Percentiles rank a stretch among this genome's conserved stretches.
Conservation (phyloP, 2,797 vertebrate species). For the Propithecus perrieri region DNA sequence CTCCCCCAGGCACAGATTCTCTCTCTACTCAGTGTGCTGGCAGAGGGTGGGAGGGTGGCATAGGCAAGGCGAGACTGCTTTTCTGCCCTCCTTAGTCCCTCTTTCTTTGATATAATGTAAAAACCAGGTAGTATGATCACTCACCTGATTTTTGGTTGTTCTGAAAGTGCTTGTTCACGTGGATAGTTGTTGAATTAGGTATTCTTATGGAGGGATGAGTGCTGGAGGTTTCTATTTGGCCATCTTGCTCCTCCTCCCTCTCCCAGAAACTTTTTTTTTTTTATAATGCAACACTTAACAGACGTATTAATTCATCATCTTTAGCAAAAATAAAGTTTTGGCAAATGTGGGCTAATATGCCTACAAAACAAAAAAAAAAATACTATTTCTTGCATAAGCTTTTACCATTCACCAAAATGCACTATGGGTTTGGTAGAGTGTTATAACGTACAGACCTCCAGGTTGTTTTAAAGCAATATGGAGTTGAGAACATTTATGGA, state of each 20-base stretch:
- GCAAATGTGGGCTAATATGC: not conserved
- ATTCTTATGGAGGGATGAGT: not conserved
- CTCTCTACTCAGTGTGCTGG: not conserved
- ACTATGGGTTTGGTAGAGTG: not conserved
- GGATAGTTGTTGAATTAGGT: not conserved
- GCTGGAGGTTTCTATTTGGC: not conserved
- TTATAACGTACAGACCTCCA: not conserved
- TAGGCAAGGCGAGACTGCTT: not conserved
- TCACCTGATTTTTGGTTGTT: not conserved
- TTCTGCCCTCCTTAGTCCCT: not conserved
- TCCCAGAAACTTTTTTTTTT: not conserved
- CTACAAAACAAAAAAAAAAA: not conserved
- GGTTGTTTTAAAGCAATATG: constrained; percentile 35
- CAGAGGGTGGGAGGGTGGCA: not conserved
- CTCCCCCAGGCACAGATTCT: not conserved
- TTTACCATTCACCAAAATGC: constrained; percentile 39
- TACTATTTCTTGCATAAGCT: not conserved
- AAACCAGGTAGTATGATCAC: not conserved
- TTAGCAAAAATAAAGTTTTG: constrained; percentile 13
- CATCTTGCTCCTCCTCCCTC: not conserved
- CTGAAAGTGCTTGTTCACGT: not conserved
- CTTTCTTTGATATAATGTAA: not conserved
- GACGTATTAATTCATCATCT: not conserved
- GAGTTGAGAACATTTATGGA: constrained; percentile 2
- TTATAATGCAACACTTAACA: not conserved